Evolutionary conservation across 2,888 invertebrate genomes (phyloP), one percentile per base, ranked within the genome.

Genomic region (Quadroppia sp.): DNA sequence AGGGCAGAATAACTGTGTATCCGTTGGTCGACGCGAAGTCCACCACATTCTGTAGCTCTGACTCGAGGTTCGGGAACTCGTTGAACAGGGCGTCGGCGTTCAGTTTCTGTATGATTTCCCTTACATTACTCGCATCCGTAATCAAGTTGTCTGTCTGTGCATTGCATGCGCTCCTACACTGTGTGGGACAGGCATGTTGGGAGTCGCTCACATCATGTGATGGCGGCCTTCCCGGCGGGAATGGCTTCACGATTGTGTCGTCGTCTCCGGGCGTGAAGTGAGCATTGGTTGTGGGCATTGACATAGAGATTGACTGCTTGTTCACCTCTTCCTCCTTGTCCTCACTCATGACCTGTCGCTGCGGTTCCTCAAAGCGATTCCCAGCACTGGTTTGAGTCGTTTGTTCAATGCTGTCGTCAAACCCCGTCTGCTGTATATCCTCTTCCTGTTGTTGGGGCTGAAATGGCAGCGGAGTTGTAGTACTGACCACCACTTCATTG

Each of bases 1-100:
- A 77, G n/a, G 79, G 79, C 48, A 79, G 64, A 30, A 79, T 76
- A 11, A 79, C 42, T 11, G 79, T 78, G 61, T 77, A 78, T 73
- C 78, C 78, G 32, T 71, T 56, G 23, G 75, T 59, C 7, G 77
- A 71, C 7, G 40, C 42, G 53, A 72, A 74, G 40, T 74, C 74
- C 17, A 77, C 50, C n/a, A 76, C 50, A n/a, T 67, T 48, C 71
- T 77, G 77, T 1, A 78, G 71, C 45, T 76, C 76, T 23, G 73
- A 53, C 32, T 77, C 77, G 3, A 74, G 48, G 0, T 75, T 56
- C 7, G 75, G 74, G 11, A 77, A 71, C 25, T 72, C 71, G 59
- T 77, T 75, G 20, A 78, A 72, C 11, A 78, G 74, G 0, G 70
- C 61, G 25, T 77, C 76, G 11, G 77, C 77, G n/a, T 75, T 76